Evolutionary conservation across 2,888 invertebrate genomes (phyloP), one percentile per base, ranked within the genome.

Genomic region (Drosophila anomelani): DNA sequence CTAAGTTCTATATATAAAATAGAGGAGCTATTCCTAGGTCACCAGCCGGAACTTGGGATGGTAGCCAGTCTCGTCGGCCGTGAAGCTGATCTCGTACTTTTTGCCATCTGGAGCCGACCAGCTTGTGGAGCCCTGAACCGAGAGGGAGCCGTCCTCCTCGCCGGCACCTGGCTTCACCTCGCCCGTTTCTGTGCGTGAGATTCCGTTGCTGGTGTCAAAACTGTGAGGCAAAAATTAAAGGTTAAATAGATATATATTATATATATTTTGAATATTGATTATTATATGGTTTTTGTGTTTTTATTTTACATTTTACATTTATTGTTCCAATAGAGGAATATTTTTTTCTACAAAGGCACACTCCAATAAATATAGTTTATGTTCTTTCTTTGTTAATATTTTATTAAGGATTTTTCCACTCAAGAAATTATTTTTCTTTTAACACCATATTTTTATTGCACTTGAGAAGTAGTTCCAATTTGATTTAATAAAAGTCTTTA

Each of bases 71-170:
- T 94, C 94, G 77, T 94, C 94, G 64, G 94, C 94, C 2, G 92
- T 91, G 80, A 93, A 94, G 57, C 85, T 91, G 6, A 94, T 90
- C 49, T 92, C 92, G 78, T 93, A 92, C 54, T 89, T 90, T 62
- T 92, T 91, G 57, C 94, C 94, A 81, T 94, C 94, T 5, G 91
- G 93, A 4, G 94, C 94, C 1, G 93, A 92, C 93, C 94, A 95
- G 0, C 94, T 93, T 85, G 94, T 94, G 20, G 94, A 93, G 36
- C 95, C 95, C 26, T 93, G 93, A 2, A 95, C 94, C 23, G 93
- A 92, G 53, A 95, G 93, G 5, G 94, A 94, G 79, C 94, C 94
- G 47, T 85, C 85, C 0, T 84, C 90, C 46, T 87, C 88, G 4
- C 88, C 90, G 1, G 92, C 91, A 26, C 85, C 88, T 29, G 91